Evolutionary conservation across 2,113 vertebrate species (phyloP).

Genomic region (Dendropsophus ebraccatus): DNA sequence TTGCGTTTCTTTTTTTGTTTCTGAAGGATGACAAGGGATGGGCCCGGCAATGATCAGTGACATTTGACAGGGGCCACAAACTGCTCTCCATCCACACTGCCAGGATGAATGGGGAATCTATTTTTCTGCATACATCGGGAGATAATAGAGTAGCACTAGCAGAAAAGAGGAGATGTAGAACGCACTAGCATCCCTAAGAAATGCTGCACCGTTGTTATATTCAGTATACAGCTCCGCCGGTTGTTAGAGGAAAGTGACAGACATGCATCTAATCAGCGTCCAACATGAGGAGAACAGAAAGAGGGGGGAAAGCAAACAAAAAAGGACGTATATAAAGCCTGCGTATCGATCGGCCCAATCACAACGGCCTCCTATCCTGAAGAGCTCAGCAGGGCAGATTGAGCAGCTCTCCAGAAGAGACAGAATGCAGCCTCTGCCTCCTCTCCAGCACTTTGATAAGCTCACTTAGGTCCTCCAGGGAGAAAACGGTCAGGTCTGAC

Average conservation of each 20-base stretch:
- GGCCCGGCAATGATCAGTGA: slow-evolving; percentile 18
- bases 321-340: slow-evolving; percentile 10
- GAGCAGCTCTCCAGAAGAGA: slow-evolving; percentile 44
- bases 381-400: slow-evolving; percentile 54
- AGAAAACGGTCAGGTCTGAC: slow-evolving; percentile 56
- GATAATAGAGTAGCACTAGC: background rate
- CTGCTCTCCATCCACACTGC: background rate
- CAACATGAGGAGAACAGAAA: background rate
- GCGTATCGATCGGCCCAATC: slow-evolving; percentile 51
- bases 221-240: background rate
- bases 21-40: background rate
- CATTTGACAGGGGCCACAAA: slow-evolving; percentile 43
- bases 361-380: slow-evolving; percentile 45
- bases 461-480: slow-evolving; percentile 56
- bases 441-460: slow-evolving; percentile 53
- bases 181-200: background rate
- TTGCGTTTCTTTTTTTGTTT: background rate
- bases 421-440: slow-evolving; percentile 46
- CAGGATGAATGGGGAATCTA: background rate
- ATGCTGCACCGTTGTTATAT: background rate
- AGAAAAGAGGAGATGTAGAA: background rate
- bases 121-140: slow-evolving; percentile 10
- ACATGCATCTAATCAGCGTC: slow-evolving; percentile 12
- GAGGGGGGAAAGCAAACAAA: slow-evolving; percentile 41
- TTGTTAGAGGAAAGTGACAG: slow-evolving; percentile 1